Evolutionary conservation across 1,140 invertebrate genomes (phyloP), one percentile per base, ranked within the genome.

Genomic region (Triops cancriformis): DNA sequence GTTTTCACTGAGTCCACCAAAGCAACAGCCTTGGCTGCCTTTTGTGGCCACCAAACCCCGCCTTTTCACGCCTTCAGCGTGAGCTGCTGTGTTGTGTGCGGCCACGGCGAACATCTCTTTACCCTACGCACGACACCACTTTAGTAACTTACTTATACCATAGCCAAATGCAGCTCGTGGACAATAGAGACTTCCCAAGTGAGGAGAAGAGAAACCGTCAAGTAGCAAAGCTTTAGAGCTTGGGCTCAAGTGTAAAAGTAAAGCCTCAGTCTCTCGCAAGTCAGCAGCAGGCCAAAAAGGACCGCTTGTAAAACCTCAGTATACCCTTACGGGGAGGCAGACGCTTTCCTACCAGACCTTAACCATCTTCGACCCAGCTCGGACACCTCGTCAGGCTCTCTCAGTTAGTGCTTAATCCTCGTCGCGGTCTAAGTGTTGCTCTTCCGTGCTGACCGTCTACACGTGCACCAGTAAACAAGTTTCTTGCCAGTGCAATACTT

Each of bases 181-280:
- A 64, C 51, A 64, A 64, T 64, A 64, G 51, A 64, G 51, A 64
- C 51, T 64, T 64, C 51, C 51, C 51, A 64, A 64, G 51, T 64
- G 51, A 18, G n/a, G 51, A 18, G n/a, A 64, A 23, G 51, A 64
- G 51, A 64, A 64, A 64, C 51, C 51, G 51, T 64, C 14, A 23
- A 64, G 51, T 64, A 23, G 51, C 51, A 64, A 64, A 64, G 51
- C 51, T 64, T 64, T 23, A 64, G 51, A 64, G 51, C 51, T 64
- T n/a, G 14, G 6, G 51, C 51, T 64, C 51, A 64, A 64, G 51
- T 23, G 51, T 64, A 64, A 64, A 64, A 64, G 51, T 64, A 64
- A 64, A 64, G 51, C 51, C 51, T 14, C n/a, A 64, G 51, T n/a
- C 18, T 18, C 51, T 64, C 51, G 51, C 51, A 64, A 64, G 51